Evolutionary conservation across 2,113 vertebrate species (phyloP), one percentile per base, ranked within the genome.

Genomic region (Dromaius novaehollandiae): DNA sequence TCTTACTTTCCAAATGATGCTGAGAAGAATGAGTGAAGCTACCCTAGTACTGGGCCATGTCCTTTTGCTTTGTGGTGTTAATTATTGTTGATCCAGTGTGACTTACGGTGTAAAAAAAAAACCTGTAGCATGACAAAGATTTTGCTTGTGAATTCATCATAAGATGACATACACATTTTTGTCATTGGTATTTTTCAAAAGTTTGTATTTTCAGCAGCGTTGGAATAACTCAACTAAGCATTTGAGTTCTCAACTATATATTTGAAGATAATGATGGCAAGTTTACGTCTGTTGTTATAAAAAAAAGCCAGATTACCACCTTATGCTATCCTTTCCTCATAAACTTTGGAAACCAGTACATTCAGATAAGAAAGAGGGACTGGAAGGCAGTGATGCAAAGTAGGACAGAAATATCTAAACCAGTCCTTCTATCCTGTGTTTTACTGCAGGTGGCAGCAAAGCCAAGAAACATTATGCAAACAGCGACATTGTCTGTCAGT

Each of bases 381-480:
- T 66, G 34, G 8, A 82, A 82, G 65, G 2, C 3, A 73, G 6
- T 32, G 1, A 63, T 55, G 34, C 18, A 20, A 80, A 75, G 46
- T 15, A 64, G 50, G 44, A n/a, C 69, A 56, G 42, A 86, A 94
- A 75, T 75, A 10, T 13, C 66, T 88, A 60, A 60, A 34, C 46
- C 55, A n/a, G 11, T 16, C 30, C 10, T 74, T 91, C 78, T 93
- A 66, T 83, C 32, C 64, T 58, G 13, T 30, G 9, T 82, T 76
- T 89, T 95, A 79, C 95, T 96, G 96, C 85, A 95, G 95, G 86
- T 97, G 95, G 93, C 96, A 97, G 95, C 92, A 96, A 81, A 96
- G 80, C 34, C 61, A 94, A 96, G 89, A 96, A 81, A 68, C 76
- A 3, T 95, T 92, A 61, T 88, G 71, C 61, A 83, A 78, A 85